Conservation (phyloP, 2,113 vertebrate genomes). For the Bufo bufo region DNA sequence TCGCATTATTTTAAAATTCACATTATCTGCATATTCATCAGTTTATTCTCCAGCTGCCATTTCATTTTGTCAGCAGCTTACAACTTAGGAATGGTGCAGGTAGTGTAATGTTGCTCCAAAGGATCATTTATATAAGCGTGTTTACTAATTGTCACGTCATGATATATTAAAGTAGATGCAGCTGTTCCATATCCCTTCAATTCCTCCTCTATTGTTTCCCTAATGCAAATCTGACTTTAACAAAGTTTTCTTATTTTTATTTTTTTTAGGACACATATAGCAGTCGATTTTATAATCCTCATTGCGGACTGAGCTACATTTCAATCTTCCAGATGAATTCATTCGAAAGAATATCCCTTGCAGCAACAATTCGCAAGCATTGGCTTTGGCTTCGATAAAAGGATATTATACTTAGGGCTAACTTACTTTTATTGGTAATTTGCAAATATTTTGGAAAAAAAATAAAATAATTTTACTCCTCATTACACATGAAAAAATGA, state of each 20-base stretch:
- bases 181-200: conserved; percentile 25
- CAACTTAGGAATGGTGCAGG: conserved; percentile 69
- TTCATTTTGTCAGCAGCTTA: conserved; percentile 82
- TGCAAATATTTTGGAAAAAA: background rate
- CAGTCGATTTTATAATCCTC: conserved; percentile 8
- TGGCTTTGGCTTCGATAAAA: background rate
- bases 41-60: conserved; percentile 84
- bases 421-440: background rate
- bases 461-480: background rate
- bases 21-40: conserved; percentile 78
- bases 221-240: conserved; percentile 32
- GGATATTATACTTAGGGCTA: background rate
- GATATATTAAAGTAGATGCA: conserved; percentile 67
- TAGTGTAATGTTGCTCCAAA: conserved; percentile 67
- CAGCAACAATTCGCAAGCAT: background rate
- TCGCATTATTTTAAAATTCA: conserved; percentile 81
- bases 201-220: conserved; percentile 28
- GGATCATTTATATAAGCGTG: conserved; percentile 66
- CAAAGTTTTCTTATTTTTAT: conserved; percentile 21
- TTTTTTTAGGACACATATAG: conserved; percentile 16
- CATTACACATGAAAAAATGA: background rate
- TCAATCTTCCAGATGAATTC: conserved; percentile 18
- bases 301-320: background rate
- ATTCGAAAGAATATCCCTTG: background rate
- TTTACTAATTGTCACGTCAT: conserved; percentile 70